Percentiles rank a stretch among this genome's conserved stretches.
phyloP scores from a whole-genome alignment of 2,888 invertebrate species.

The Apomyelois bistriatella region DNA sequence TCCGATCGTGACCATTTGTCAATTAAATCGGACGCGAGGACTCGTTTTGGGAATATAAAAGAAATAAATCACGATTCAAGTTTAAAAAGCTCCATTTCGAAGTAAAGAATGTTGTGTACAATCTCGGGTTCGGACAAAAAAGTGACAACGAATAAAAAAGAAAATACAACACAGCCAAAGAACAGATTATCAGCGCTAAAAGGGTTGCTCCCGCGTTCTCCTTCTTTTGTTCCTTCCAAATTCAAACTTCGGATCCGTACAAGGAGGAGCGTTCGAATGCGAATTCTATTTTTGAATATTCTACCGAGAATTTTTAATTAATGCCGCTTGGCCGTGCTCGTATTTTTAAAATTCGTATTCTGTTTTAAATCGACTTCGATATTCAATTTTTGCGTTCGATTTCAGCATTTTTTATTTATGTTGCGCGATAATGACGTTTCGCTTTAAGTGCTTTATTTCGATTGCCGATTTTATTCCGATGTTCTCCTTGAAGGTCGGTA shows the following conservation, averaged over 20 bases:
- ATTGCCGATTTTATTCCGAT: slow-evolving; percentile 79
- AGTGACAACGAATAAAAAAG: slow-evolving; percentile 77
- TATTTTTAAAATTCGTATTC: slow-evolving; percentile 78
- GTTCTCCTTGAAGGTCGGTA: slow-evolving; percentile 77
- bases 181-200: slow-evolving; percentile 81
- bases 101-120: slow-evolving; percentile 81
- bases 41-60: slow-evolving; percentile 71
- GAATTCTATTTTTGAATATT: slow-evolving; percentile 80
- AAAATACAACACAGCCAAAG: slow-evolving; percentile 72
- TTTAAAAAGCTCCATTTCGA: slow-evolving; percentile 77
- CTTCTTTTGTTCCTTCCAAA: slow-evolving; percentile 78
- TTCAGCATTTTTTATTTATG: slow-evolving; percentile 76
- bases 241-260: slow-evolving; percentile 77
- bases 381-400: slow-evolving; percentile 79
- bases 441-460: slow-evolving; percentile 80
- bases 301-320: slow-evolving; percentile 81
- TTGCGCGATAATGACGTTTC: slow-evolving; percentile 80
- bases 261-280: slow-evolving; percentile 79
- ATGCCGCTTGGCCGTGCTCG: slow-evolving; percentile 74
- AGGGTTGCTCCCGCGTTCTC: slow-evolving; percentile 79
- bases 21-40: slow-evolving; percentile 69
- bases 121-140: slow-evolving; percentile 76
- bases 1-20: slow-evolving; percentile 71
- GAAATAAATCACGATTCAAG: slow-evolving; percentile 67
- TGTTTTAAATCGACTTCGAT: slow-evolving; percentile 77